Conservation (phyloP, 2,888 invertebrate species). For the Encarsia formosa region DNA sequence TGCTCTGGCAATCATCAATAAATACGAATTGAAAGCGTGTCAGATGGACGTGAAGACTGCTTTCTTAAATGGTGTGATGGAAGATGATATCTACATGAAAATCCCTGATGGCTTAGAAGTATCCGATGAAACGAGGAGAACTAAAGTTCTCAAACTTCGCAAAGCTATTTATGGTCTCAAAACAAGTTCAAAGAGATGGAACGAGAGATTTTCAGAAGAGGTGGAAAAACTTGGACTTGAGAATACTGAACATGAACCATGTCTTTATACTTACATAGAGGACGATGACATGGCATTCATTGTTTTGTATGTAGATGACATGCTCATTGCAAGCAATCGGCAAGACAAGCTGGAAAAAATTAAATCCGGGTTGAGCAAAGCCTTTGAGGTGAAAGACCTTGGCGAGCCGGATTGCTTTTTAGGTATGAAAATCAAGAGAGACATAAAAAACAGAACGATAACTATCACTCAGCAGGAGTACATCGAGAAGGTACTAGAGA, state of each 20-base stretch:
- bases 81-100: too few species aligned
- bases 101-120: too few species aligned
- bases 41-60: slow-evolving; percentile 27
- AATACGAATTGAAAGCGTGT: too few species aligned
- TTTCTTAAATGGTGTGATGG: slow-evolving; percentile 26
- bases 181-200: slow-evolving; percentile 26
- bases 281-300: slow-evolving; percentile 24
- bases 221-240: slow-evolving; percentile 22
- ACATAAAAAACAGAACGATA: slow-evolving; percentile 22
- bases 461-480: too few species aligned
- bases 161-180: slow-evolving; percentile 29
- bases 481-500: slow-evolving; percentile 24
- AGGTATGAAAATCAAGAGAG: slow-evolving; percentile 29
- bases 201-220: slow-evolving; percentile 25
- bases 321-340: background rate
- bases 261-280: slow-evolving; percentile 29
- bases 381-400: slow-evolving; percentile 15
- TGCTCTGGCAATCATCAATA: too few species aligned
- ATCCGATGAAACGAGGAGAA: too few species aligned
- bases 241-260: slow-evolving; percentile 27
- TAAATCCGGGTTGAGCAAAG: slow-evolving; percentile 22
- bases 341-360: background rate
- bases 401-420: slow-evolving; percentile 27
- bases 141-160: slow-evolving; percentile 28
- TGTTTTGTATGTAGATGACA: too few species aligned